Evolutionary conservation across 2,797 vertebrate species (phyloP).

Genomic region (Notolabrus celidotus): DNA sequence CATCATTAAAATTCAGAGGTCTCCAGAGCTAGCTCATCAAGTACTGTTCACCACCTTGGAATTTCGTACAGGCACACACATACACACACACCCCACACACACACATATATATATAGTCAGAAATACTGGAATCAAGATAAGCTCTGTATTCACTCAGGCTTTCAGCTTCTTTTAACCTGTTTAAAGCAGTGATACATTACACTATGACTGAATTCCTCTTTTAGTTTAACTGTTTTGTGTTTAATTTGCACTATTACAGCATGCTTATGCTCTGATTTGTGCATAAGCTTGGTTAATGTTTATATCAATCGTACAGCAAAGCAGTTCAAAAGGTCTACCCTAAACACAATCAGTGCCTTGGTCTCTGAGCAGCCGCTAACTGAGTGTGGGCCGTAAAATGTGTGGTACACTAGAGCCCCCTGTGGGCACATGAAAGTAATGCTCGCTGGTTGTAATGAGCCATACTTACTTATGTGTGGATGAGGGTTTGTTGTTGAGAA

Average conservation of each 20-base stretch:
- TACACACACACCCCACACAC: conserved; percentile 42
- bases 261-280: conserved; percentile 61
- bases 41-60: conserved; percentile 92
- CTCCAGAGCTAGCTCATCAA: conserved; percentile 99
- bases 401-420: conserved; percentile 95
- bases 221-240: conserved; percentile 46
- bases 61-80: conserved; percentile 75
- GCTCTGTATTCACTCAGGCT: conserved; percentile 53
- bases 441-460: conserved; percentile 51
- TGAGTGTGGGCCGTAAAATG: conserved; percentile 73
- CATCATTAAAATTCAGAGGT: conserved; percentile 99
- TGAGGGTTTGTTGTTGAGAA: conserved; percentile 64
- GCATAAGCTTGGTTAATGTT: conserved; percentile 75
- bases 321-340: conserved; percentile 81
- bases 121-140: conserved; percentile 62
- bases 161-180: conserved; percentile 36
- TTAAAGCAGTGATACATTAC: conserved; percentile 23
- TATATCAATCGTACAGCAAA: conserved; percentile 73
- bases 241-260: conserved; percentile 55
- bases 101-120: conserved; percentile 55
- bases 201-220: conserved; percentile 10
- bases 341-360: conserved; percentile 66
- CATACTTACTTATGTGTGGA: conserved; percentile 59
- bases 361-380: conserved; percentile 62
- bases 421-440: conserved; percentile 84